Evolutionary conservation across 53 echinoderm and acorn worm genomes (phyloP), one percentile per base, ranked within the genome.

Genomic region (Luidia sarsii): DNA sequence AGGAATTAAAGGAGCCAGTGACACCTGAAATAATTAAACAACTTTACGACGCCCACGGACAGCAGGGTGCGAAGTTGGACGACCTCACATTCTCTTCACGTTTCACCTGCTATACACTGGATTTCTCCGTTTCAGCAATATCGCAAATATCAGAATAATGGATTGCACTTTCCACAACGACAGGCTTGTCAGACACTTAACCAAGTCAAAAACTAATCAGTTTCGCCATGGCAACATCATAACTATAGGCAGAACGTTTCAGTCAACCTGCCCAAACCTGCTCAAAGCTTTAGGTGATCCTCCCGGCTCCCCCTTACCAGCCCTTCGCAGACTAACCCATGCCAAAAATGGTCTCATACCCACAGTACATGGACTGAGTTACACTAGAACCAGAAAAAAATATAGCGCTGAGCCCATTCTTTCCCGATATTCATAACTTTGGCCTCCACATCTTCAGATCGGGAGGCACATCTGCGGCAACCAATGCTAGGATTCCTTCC

Each of bases 91-190:
- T 39, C 3, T 68, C 39, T 37, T 4, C 25, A 8, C 60, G 83
- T 20, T 83, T 71, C 33, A 2, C 69, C n/a, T 82, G 60, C 4
- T 83, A n/a, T n/a, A 83, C 33, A 62, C 70, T 15, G 50, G 62
- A 1, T 83, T 71, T 20, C 83, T 65, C 0, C 53, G 80, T 30
- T 80, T 23, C 13, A 50, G 29, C 51, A 66, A 80, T 16, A 37
- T 80, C 20, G 65, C 51, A 29, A 34, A 32, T 13, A 23, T 80
- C 0, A 13, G 50, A 15, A 0, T 30, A 18, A 63, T 22, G 20
- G 80, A 52, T 27, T 80, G 80, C 37, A 51, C 3, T 23, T 21
- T 80, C 0, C 19, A 3, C 0, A 2, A 7, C 1, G 80, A 80
- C 25, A 64, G 80, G 50, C 63, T 80, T 0, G 37, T 65, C 6